Evolutionary conservation across 2,888 invertebrate species (phyloP).

Genomic region (Melolontha melolontha): DNA sequence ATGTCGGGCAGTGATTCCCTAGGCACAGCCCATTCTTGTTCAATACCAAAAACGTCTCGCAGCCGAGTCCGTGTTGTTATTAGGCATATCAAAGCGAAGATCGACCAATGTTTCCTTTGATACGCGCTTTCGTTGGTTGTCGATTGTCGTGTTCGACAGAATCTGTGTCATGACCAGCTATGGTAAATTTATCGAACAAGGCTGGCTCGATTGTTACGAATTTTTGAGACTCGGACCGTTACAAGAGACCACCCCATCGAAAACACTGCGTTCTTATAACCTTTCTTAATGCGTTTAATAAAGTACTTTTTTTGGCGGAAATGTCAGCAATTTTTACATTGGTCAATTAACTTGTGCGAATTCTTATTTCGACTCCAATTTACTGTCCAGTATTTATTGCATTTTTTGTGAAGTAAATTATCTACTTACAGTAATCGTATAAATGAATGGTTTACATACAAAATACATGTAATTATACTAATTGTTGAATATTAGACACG

Average conservation of each 20-base stretch:
- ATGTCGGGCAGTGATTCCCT: no score
- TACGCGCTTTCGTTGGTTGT: conserved; percentile 41
- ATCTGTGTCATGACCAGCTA: conserved; percentile 52
- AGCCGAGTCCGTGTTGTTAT: neutral
- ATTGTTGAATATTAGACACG: no score
- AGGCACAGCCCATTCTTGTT: neutral
- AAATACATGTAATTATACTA: no score
- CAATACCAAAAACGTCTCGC: conserved; percentile 1
- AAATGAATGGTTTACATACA: no score
- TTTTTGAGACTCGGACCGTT: conserved; percentile 32
- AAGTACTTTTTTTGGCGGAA: conserved; percentile 3
- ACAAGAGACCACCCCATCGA: conserved; percentile 29
- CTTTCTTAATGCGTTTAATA: conserved; percentile 3
- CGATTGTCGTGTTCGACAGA: conserved; percentile 47
- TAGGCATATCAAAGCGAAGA: conserved; percentile 46
- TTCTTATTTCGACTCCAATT: no score
- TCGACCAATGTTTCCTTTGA: conserved; percentile 48
- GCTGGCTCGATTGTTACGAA: conserved; percentile 45
- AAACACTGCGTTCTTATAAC: conserved; percentile 18
- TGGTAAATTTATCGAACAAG: conserved; percentile 48
- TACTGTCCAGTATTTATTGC: no score
- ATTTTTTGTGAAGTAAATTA: no score
- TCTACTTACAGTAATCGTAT: no score
- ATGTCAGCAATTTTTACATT: conserved; percentile 5
- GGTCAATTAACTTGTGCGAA: no score